Base-by-base conservation (phyloP, 2,888 invertebrate genomes). In the Malachius bipustulatus region DNA sequence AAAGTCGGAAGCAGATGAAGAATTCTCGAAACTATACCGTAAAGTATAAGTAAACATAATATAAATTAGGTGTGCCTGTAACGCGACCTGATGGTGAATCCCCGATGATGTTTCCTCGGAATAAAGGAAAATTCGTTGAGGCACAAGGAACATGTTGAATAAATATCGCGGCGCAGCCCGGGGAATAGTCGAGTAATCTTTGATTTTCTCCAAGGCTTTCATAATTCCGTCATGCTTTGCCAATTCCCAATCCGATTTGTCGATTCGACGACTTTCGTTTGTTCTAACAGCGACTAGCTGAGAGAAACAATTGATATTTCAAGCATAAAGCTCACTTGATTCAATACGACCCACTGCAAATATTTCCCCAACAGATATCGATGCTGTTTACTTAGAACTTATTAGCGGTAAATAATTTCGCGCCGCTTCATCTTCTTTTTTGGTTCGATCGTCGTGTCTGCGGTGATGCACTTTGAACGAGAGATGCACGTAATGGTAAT, bases 161-260 rank as follows among this genome's bases (percentile, higher is more conserved):
- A n/a, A n/a, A n/a, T n/a, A n/a, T n/a, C n/a, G n/a, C n/a, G n/a
- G n/a, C n/a, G n/a, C n/a, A n/a, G n/a, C n/a, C n/a, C n/a, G n/a
- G n/a, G n/a, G n/a, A n/a, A n/a, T n/a, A n/a, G n/a, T n/a, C n/a
- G n/a, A n/a, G n/a, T n/a, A n/a, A 19, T 19, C 24, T 19, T 19
- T 19, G 24, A 19, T 19, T 19, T 19, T 19, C 31, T 4, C 14
- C 12, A 28, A 11, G 29, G 14, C 31, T 13, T 31, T 14, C 24
- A 19, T 19, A 19, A 31, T 31, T 31, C 12, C 14, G 15, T 33
- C 27, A 19, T 28, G 10, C 26, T 33, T 15, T 33, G 11, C 29
- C 19, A 10, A 54, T 52, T 52, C 52, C 52, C 54, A 54, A 54
- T 52, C 54, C 52, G 54, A 54, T 52, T 54, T 52, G 51, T 49